Evolutionary conservation across 1,140 invertebrate genomes (phyloP).

Genomic region (Solenopsis invicta): DNA sequence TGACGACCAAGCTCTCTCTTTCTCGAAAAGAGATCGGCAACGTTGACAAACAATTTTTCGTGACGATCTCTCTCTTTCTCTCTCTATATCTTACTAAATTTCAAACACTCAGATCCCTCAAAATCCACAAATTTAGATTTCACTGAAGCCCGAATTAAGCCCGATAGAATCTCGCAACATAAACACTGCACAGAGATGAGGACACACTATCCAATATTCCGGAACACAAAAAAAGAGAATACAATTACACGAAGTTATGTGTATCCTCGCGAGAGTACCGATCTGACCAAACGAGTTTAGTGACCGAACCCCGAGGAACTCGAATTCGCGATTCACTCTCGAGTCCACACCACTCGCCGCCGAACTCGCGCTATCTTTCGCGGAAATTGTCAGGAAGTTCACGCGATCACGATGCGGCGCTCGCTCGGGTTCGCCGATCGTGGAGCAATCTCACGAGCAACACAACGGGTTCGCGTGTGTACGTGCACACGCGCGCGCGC

Average conservation of each 20-base stretch:
- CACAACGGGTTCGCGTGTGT: conserved; percentile 30
- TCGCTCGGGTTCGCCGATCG: conserved; percentile 28
- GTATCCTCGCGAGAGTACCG: conserved; percentile 6
- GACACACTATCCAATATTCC: neutral
- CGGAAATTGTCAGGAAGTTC: conserved; percentile 47
- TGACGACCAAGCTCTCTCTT: neutral
- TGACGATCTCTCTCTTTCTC: too few species aligned
- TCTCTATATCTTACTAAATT: neutral
- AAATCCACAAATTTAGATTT: conserved; percentile 42
- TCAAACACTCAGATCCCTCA: conserved; percentile 20
- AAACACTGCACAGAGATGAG: conserved; percentile 48
- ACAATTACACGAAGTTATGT: neutral
- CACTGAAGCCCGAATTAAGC: neutral
- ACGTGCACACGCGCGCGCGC: conserved; percentile 11
- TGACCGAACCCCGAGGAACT: neutral
- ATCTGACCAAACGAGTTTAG: conserved; percentile 37
- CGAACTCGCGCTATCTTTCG: conserved; percentile 59
- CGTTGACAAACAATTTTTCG: neutral
- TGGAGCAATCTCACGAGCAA: conserved; percentile 37
- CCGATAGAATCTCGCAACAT: neutral
- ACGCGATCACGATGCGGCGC: conserved; percentile 42
- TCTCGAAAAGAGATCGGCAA: neutral
- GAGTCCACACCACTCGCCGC: conserved; percentile 76
- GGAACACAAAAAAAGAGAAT: conserved; percentile 16
- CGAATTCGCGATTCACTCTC: conserved; percentile 21